Conservation (phyloP, 2,797 vertebrate genomes). For the Rhinoraja longicauda region DNA sequence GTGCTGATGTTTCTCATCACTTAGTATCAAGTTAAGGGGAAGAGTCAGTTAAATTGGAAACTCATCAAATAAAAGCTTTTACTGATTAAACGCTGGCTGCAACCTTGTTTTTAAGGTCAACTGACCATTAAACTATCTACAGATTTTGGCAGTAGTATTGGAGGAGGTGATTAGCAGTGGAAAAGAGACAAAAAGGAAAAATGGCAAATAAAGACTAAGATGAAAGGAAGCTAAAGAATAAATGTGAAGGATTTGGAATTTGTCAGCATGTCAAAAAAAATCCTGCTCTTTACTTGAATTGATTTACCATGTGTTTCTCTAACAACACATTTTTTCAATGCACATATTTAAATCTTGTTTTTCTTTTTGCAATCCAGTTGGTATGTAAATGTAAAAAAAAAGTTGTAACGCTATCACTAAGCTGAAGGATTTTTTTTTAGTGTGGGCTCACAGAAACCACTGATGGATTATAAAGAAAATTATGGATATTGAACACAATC, state of each 20-base stretch:
- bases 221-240: background rate
- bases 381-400: background rate
- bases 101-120: background rate
- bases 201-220: background rate
- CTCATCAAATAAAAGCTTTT: background rate
- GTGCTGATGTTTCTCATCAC: background rate
- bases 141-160: background rate
- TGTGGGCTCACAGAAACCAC: background rate
- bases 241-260: background rate
- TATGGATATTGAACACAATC: background rate
- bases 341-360: constrained; percentile 9
- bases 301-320: background rate
- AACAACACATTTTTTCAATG: background rate
- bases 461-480: background rate
- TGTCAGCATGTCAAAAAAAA: background rate
- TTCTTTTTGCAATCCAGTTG: background rate
- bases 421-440: background rate
- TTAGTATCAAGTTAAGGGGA: background rate
- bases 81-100: background rate
- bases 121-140: background rate
- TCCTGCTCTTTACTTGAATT: background rate
- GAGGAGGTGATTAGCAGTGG: background rate
- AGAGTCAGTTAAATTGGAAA: background rate
- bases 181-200: background rate
- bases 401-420: background rate